Evolutionary conservation across 2,797 vertebrate genomes (phyloP), one percentile per base, ranked within the genome.

Genomic region (Karalla daura): DNA sequence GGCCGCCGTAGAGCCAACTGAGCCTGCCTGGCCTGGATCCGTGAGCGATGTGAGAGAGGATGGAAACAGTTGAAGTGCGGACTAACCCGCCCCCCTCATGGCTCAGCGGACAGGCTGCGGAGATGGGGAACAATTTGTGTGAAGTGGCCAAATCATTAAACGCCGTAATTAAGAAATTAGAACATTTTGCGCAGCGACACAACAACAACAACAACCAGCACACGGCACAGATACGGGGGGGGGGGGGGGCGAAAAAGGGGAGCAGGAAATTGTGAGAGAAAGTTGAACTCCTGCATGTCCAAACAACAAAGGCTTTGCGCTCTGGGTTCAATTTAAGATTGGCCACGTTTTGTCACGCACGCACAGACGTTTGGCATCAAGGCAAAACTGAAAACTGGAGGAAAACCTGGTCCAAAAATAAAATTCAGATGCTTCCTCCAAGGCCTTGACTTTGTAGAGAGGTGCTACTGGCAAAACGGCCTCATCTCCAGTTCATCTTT

Each of bases 241-340:
- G n/a, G n/a, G n/a, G n/a, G n/a, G n/a, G n/a, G n/a, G n/a, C 27
- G 35, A 14, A 27, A 13, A 18, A 14, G 37, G 24, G 3, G 7
- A 44, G 21, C 11, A 18, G 21, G 28, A 60, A 35, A 28, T 13
- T 7, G 8, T 20, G 18, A 37, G 24, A 36, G 7, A 32, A 72
- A 27, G 43, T 20, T 27, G 4, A 30, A 4, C 36, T 40, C 25
- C 7, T 21, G 49, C 35, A 63, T n/a, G n/a, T n/a, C n/a, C 27
- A 35, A 30, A 33, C 70, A 51, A 21, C 15, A 15, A 11, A 36
- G 21, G 49, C 52, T 70, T 61, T 39, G 23, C 61, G 24, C 62
- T 67, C 45, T 1, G 47, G 51, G 56, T 67, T 81, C 47, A 37
- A 79, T 75, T 61, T 44, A 67, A 62, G 15, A 44, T 64, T 77